Percentiles rank a stretch among this genome's conserved stretches.
These are phyloP conservation scores for Coluber constrictor DNA, from an alignment of 2,797 vertebrate species.

Conservation along the genomic window DNA sequence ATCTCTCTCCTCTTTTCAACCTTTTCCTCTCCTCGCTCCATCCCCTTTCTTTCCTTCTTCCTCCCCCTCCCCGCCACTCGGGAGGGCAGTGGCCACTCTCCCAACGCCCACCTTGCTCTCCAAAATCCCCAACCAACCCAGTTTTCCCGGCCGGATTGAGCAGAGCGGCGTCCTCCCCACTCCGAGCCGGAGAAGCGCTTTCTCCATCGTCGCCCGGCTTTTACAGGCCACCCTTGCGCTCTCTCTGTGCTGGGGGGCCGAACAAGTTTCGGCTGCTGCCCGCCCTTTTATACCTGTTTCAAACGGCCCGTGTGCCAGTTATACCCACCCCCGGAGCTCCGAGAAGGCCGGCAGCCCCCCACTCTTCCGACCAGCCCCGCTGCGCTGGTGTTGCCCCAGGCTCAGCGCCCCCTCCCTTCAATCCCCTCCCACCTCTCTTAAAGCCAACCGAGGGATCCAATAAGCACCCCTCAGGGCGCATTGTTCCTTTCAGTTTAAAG, in stretches of 20 bases:
- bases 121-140: constrained; percentile 28
- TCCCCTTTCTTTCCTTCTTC: too few species aligned
- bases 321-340: constrained; percentile 70
- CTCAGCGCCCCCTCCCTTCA: background rate
- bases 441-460: too few species aligned
- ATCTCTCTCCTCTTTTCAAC: too few species aligned
- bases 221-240: too few species aligned
- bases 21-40: accelerated
- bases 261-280: constrained; percentile 74
- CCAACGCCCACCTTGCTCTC: constrained; percentile 26
- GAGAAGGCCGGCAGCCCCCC: constrained; percentile 55
- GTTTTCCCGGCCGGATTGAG: constrained; percentile 15
- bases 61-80: constrained; percentile 30
- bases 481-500: too few species aligned
- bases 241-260: constrained; percentile 35
- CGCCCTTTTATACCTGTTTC: constrained; percentile 73
- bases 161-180: background rate
- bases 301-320: constrained; percentile 71
- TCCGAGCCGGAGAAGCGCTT: constrained; percentile 46
- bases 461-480: background rate
- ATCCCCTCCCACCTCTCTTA: background rate
- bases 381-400: too few species aligned
- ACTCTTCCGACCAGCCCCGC: background rate
- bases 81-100: too few species aligned
- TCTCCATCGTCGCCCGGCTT: constrained; percentile 3